Base-by-base conservation (phyloP, 2,888 invertebrate genomes). In the Polymixis lichenea region DNA sequence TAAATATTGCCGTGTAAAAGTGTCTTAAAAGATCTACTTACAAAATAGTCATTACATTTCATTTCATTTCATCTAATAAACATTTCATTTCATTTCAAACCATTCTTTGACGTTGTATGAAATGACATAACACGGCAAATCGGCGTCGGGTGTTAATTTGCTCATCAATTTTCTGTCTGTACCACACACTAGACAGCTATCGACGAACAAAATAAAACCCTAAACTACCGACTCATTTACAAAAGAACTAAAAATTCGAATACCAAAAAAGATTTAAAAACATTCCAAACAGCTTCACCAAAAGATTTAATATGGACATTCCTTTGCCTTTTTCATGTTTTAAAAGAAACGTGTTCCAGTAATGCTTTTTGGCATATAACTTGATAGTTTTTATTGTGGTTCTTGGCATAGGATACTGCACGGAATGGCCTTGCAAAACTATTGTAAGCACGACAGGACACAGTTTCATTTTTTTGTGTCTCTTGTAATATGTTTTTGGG, bases 331-430 rank as follows among this genome's bases (percentile, higher is more conserved):
- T 67, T 65, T 72, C n/a, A 11, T 67, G 32, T 80, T 72, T 56
- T 65, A 60, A 74, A 83, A 80, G 67, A 73, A 84, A 53, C 71
- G 84, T 84, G 78, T 76, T 74, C n/a, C 60, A 9, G 64, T 77
- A 82, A 86, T 75, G 84, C 60, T 32, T 80, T 86, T 86, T 87
- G 88, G 88, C 87, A 84, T 56, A 68, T 74, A 58, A 64, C 62
- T 72, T 62, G 56, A 65, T 75, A 66, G 81, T 85, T 85, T 85
- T 80, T 81, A 82, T 78, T 74, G 77, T 72, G 68, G 67, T 60
- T 76, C 67, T 87, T 88, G 88, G 86, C 86, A 84, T 65, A 55
- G 56, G 1, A 62, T 62, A 43, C 73, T 60, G 72, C 43, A 53
- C 32, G 77, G 69, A 71, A 78, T 82, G 65, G 71, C 67, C 56